Evolutionary conservation across 2,888 invertebrate genomes (phyloP), one percentile per base, ranked within the genome.

Genomic region (Agonopterix arenella): DNA sequence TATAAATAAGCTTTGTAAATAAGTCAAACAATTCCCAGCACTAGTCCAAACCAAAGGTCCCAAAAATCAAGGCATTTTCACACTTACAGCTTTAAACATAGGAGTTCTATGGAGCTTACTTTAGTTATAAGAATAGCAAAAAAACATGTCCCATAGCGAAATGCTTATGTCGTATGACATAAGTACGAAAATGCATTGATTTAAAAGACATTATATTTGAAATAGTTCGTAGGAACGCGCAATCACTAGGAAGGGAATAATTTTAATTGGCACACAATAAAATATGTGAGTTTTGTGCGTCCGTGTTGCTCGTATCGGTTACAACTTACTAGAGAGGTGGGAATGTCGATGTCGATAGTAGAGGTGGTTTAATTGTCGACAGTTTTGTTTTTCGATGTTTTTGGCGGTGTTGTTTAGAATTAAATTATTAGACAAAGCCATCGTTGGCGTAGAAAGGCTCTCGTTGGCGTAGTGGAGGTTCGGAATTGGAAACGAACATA

Each of bases 211-310:
- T 28, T 28, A 5, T 5, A 28, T 28, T 28, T 28, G 28, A 28
- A 28, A 28, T 28, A 5, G 28, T 28, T 28, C 28, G 28, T 28
- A 28, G 28, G 28, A 11, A 7, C 28, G 36, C 47, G 40, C 44
- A 46, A 51, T 45, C 48, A 44, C 43, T 7, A 52, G 52, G 48
- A 74, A 76, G 73, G 61, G 73, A 76, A 75, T 80, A 71, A 80
- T 77, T 84, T 84, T 85, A 86, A 86, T 85, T 86, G 85, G 84
- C 82, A 72, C 68, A 77, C 80, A 82, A 82, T 84, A 47, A 47
- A 41, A 41, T 47, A 41, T 41, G 40, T 28, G 46, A 46, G 46
- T 49, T 45, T n/a, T 44, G 44, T 41, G 36, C 51, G 41, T 51
- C 10, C 42, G 41, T 42, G 47, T 46, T 36, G 9, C 5, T 13